A percentile compares a stretch with the other conserved stretches of the same genome.
Conservation (phyloP, 2,888 invertebrate species). For the Idaea biselata region DNA sequence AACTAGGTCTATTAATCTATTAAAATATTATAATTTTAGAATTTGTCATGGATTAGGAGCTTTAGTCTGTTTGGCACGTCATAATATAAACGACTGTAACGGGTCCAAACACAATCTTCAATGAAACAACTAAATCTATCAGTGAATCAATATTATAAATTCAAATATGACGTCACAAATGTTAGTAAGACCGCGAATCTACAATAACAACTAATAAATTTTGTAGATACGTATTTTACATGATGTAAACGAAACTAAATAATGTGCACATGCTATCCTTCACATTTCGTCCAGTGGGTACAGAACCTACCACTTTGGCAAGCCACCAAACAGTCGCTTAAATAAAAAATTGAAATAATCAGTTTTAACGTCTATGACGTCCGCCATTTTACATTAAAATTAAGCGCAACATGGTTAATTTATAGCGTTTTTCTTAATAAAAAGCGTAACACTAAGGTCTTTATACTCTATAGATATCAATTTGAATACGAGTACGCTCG, state of each 20-base stretch:
- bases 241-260: conserved; percentile 17
- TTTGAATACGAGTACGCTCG: not conserved
- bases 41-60: not conserved
- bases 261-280: conserved; percentile 21
- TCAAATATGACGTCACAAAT: conserved; percentile 7
- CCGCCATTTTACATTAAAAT: conserved; percentile 12
- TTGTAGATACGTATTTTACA: conserved; percentile 10
- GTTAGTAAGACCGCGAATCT: not conserved
- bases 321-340: conserved; percentile 28
- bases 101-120: not conserved
- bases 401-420: conserved; percentile 6
- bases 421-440: not conserved
- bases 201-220: conserved; percentile 3
- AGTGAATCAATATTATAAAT: conserved; percentile 2
- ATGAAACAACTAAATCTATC: not conserved
- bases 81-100: not conserved
- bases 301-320: conserved; percentile 30
- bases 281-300: conserved; percentile 22
- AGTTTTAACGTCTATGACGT: conserved; percentile 17
- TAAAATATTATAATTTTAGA: not conserved
- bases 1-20: not conserved
- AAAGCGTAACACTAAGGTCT: not conserved
- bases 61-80: not conserved
- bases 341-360: conserved; percentile 24
- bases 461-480: not conserved